phyloP scores from a whole-genome alignment of 1,140 invertebrate genomes.

The Pseudomyrmex pallidus region DNA sequence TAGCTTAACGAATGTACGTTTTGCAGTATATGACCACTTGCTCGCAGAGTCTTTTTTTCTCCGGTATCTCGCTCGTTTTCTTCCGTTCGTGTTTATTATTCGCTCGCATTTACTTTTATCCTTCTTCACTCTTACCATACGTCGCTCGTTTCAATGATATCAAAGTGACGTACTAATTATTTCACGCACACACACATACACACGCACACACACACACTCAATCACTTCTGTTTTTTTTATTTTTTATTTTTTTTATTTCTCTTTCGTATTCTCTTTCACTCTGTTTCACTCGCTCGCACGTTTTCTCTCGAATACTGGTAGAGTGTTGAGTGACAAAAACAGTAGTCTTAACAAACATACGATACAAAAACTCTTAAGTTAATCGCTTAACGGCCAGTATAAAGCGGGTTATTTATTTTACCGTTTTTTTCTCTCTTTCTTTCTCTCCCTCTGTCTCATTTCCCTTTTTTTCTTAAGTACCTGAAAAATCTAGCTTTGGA shows the following conservation, averaged over 20 bases:
- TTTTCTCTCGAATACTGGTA: conserved; percentile 81
- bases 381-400: conserved; percentile 79
- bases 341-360: conserved; percentile 84
- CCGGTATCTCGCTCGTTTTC: background rate
- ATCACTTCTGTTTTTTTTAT: background rate
- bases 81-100: background rate
- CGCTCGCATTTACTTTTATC: conserved; percentile 49
- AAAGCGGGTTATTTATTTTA: conserved; percentile 73
- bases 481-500: conserved; percentile 82
- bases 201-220: background rate
- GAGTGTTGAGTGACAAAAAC: conserved; percentile 81
- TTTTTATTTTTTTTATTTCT: background rate
- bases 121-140: conserved; percentile 40
- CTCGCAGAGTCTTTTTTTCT: conserved; percentile 35
- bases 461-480: conserved; percentile 78
- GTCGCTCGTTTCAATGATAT: conserved; percentile 60
- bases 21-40: conserved; percentile 72
- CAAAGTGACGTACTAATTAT: conserved; percentile 42
- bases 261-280: conserved; percentile 43
- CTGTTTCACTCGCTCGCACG: conserved; percentile 46
- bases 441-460: background rate
- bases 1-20: conserved; percentile 76
- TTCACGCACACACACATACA: background rate
- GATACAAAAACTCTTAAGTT: conserved; percentile 84
- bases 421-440: background rate